phyloP scores from a whole-genome alignment of 2,797 vertebrate genomes.

The Helostoma temminkii region DNA sequence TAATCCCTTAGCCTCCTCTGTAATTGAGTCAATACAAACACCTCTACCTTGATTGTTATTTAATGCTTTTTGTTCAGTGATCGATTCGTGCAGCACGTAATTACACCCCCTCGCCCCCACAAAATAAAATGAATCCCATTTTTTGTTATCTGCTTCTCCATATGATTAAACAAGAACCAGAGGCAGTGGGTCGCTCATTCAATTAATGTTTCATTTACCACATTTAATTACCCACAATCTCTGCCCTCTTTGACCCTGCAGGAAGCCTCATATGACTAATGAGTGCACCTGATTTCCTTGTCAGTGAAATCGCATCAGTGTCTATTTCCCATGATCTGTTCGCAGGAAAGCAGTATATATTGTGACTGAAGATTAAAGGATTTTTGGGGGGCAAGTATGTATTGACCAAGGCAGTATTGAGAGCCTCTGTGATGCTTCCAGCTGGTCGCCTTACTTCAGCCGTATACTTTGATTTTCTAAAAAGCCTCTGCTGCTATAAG shows the following conservation, averaged over 20 bases:
- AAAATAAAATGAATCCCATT: constrained; percentile 58
- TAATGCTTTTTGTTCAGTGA: constrained; percentile 57
- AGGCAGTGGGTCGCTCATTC: constrained; percentile 65
- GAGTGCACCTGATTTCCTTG: constrained; percentile 55
- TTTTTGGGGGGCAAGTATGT: constrained; percentile 22
- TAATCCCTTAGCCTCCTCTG: constrained; percentile 14
- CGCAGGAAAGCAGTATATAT: constrained; percentile 25
- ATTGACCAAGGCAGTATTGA: constrained; percentile 39
- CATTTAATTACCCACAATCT: constrained; percentile 72
- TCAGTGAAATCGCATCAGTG: constrained; percentile 48
- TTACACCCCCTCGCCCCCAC: constrained; percentile 25
- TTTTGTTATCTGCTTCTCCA: constrained; percentile 42
- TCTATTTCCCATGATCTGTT: constrained; percentile 46
- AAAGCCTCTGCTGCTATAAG: constrained; percentile 30
- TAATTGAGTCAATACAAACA: constrained; percentile 46
- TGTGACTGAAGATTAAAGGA: constrained; percentile 59
- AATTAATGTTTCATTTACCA: constrained; percentile 75
- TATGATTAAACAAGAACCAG: constrained; percentile 68
- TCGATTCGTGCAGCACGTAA: constrained; percentile 50
- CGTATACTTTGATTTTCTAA: constrained; percentile 57
- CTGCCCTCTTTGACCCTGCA: constrained; percentile 69
- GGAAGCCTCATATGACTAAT: constrained; percentile 66
- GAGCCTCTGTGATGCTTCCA: constrained; percentile 42
- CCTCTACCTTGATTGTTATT: constrained; percentile 51
- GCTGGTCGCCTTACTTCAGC: constrained; percentile 32